Conservation (phyloP, 2,888 invertebrate genomes). For the Muschampia plurimacula region DNA sequence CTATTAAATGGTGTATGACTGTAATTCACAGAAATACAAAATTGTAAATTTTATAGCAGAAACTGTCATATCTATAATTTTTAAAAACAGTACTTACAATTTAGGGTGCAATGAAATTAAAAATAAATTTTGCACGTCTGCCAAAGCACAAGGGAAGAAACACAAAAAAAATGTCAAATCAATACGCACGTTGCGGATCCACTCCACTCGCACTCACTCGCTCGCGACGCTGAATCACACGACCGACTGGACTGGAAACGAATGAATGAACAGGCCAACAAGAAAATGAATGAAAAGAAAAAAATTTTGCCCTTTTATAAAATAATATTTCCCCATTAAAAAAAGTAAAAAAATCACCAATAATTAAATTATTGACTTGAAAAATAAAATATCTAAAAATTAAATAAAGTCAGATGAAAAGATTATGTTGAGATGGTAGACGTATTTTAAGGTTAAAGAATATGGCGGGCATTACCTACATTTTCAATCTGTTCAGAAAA, state of each 20-base stretch:
- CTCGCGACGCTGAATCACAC: constrained; percentile 48
- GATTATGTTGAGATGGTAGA: too few relatives aligned
- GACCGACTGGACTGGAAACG: constrained; percentile 40
- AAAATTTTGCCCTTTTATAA: background rate
- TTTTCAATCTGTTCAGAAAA: too few relatives aligned
- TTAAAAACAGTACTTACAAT: constrained; percentile 34
- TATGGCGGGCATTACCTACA: too few relatives aligned
- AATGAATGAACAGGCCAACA: background rate
- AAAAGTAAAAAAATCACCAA: too few relatives aligned
- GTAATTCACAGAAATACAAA: constrained; percentile 12
- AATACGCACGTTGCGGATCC: constrained; percentile 30
- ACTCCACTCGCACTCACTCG: constrained; percentile 37
- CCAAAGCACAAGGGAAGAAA: constrained; percentile 45
- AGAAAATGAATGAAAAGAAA: background rate
- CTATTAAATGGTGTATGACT: background rate
- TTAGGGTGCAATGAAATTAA: constrained; percentile 30
- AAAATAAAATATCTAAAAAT: too few relatives aligned
- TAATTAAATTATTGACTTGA: too few relatives aligned
- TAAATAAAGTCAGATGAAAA: too few relatives aligned
- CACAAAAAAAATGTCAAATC: constrained; percentile 40
- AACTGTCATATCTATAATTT: background rate
- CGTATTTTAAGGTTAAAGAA: too few relatives aligned
- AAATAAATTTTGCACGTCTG: constrained; percentile 40
- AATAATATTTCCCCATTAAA: background rate
- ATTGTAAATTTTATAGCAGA: background rate